Conservation (phyloP, 1,140 invertebrate genomes). For the Bombyx mandarina region DNA sequence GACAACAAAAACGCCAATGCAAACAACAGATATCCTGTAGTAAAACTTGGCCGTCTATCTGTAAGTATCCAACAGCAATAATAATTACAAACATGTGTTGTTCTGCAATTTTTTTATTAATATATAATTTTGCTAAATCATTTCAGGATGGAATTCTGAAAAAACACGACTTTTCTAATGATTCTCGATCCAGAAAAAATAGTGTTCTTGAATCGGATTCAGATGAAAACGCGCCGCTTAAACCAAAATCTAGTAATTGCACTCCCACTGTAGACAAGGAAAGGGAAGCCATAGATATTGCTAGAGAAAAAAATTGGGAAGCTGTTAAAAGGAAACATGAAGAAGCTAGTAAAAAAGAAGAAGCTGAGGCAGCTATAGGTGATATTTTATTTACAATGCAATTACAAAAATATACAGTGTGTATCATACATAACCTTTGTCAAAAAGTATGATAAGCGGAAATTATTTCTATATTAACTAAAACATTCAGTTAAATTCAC, state of each 20-base stretch:
- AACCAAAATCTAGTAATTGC: constrained; percentile 45
- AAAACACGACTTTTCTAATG: constrained; percentile 48
- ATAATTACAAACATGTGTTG: background rate
- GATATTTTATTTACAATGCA: constrained; percentile 5
- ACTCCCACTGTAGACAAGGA: constrained; percentile 57
- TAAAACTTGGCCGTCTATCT: constrained; percentile 58
- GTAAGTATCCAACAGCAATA: constrained; percentile 27
- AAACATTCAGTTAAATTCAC: too few species aligned
- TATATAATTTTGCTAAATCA: background rate
- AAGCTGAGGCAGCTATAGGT: constrained; percentile 65
- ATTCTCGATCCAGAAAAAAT: constrained; percentile 55
- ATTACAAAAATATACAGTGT: too few species aligned
- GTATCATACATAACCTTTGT: too few species aligned
- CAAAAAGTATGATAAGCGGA: too few species aligned
- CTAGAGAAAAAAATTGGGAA: constrained; percentile 70
- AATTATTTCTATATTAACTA: too few species aligned
- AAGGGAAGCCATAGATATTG: constrained; percentile 67
- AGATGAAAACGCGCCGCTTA: constrained; percentile 62
- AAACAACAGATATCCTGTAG: constrained; percentile 57
- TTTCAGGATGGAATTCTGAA: constrained; percentile 62
- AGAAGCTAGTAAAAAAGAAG: constrained; percentile 66
- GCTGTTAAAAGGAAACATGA: constrained; percentile 70
- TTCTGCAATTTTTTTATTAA: background rate
- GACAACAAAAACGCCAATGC: constrained; percentile 47
- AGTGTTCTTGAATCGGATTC: constrained; percentile 66